Conservation (phyloP, 2,797 vertebrate genomes). For the Sorex maritimensis region DNA sequence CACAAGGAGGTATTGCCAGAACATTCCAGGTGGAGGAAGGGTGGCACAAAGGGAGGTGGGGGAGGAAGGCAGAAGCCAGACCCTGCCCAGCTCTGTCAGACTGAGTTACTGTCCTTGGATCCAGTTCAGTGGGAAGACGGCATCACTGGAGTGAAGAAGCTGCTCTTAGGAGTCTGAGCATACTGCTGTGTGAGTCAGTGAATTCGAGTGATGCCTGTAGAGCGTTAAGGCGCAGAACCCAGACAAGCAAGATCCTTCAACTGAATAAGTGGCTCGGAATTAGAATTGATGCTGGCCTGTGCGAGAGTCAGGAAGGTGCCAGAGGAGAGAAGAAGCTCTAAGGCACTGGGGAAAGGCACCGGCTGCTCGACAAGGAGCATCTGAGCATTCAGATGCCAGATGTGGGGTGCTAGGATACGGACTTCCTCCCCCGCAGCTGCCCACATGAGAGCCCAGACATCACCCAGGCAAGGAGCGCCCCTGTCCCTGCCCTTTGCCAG, state of each 20-base stretch:
- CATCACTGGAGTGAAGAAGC: background rate
- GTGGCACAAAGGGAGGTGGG: background rate
- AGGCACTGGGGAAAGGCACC: rapidly evolving
- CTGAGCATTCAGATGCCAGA: rapidly evolving
- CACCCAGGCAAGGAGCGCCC: background rate
- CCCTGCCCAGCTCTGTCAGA: background rate
- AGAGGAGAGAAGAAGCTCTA: background rate
- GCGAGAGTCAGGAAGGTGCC: background rate
- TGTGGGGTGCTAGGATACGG: background rate
- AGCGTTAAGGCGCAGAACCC: background rate
- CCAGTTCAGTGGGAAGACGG: background rate
- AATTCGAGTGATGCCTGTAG: slow-evolving; percentile 22
- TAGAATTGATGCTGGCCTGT: background rate
- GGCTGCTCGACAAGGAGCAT: rapidly evolving
- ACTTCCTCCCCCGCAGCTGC: no score
- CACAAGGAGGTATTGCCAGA: background rate
- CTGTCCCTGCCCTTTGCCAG: background rate
- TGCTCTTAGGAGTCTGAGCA: slow-evolving; percentile 28
- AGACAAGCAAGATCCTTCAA: slow-evolving; percentile 37
- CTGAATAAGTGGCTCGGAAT: background rate
- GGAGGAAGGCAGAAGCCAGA: background rate
- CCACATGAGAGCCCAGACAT: background rate
- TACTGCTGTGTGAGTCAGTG: background rate
- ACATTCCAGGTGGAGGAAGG: background rate
- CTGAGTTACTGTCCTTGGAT: background rate